Conservation (phyloP, 2,888 invertebrate genomes). For the Sarcophaga variegata region DNA sequence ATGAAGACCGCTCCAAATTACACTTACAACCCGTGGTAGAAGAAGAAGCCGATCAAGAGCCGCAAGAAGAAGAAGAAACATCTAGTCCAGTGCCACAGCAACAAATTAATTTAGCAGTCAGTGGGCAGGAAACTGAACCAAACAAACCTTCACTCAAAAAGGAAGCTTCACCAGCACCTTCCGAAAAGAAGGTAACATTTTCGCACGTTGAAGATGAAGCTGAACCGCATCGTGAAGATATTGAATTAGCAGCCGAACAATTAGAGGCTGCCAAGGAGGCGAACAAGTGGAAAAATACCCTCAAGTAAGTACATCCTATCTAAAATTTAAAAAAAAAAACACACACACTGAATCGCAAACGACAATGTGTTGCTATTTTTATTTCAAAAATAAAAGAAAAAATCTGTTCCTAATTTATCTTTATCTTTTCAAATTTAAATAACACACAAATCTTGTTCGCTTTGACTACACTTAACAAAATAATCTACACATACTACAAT, state of each 20-base stretch:
- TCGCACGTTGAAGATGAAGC: slow-evolving; percentile 82
- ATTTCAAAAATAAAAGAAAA: not conserved
- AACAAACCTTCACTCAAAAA: slow-evolving; percentile 78
- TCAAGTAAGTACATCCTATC: slow-evolving; percentile 57
- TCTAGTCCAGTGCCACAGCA: not conserved
- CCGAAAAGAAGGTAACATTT: slow-evolving; percentile 83
- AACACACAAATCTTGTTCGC: slow-evolving; percentile 19
- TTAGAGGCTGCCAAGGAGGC: slow-evolving; percentile 74
- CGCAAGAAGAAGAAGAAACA: slow-evolving; percentile 12
- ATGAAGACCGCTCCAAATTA: slow-evolving; percentile 78
- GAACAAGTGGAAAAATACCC: slow-evolving; percentile 56
- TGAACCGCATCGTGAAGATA: slow-evolving; percentile 80
- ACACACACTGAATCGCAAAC: not conserved
- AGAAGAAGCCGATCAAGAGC: slow-evolving; percentile 79
- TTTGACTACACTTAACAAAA: slow-evolving; percentile 11
- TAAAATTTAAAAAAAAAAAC: slow-evolving; percentile 11
- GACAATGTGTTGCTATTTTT: slow-evolving; percentile 25
- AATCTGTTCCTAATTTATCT: slow-evolving; percentile 11
- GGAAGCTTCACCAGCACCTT: slow-evolving; percentile 82
- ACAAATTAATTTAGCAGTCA: slow-evolving; percentile 12
- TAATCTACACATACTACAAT: not conserved
- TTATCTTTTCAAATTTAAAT: slow-evolving; percentile 26
- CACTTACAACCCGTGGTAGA: slow-evolving; percentile 78
- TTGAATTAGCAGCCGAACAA: slow-evolving; percentile 79
- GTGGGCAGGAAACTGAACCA: slow-evolving; percentile 73